These are phyloP conservation scores for Rhodophaea formosa DNA, from an alignment of 2,888 invertebrate genomes.

Conservation along the genomic window DNA sequence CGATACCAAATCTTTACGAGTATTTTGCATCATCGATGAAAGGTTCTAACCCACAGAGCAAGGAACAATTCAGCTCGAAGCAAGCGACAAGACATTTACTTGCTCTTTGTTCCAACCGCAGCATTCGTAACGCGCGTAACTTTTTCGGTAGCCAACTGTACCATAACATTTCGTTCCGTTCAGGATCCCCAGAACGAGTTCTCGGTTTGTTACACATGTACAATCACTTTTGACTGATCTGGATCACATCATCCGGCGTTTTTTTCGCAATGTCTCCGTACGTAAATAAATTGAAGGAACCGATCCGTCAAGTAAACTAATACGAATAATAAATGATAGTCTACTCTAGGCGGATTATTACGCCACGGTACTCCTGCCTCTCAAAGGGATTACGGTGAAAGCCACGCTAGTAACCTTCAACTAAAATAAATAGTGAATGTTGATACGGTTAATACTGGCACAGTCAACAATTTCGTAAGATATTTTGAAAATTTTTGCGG, in stretches of 20 bases:
- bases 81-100: too few species aligned
- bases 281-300: constrained; percentile 36
- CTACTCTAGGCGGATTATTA: constrained; percentile 46
- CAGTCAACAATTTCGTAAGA: constrained; percentile 4
- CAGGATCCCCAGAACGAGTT: constrained; percentile 38
- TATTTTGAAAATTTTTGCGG: constrained; percentile 6
- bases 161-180: constrained; percentile 29
- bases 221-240: constrained; percentile 58
- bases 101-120: too few species aligned
- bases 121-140: not conserved
- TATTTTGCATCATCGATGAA: too few species aligned
- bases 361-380: constrained; percentile 31
- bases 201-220: constrained; percentile 43
- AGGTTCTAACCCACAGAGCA: too few species aligned
- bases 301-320: constrained; percentile 52
- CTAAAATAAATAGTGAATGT: constrained; percentile 19
- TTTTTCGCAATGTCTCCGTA: constrained; percentile 45
- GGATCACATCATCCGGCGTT: constrained; percentile 47
- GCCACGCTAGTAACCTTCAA: constrained; percentile 34
- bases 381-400: constrained; percentile 53
- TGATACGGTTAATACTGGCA: constrained; percentile 19
- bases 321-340: constrained; percentile 31
- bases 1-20: too few species aligned
- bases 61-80: too few species aligned
- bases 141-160: constrained; percentile 22